Evolutionary conservation across 2,888 invertebrate species (phyloP), one percentile per base, ranked within the genome.

Genomic region (Euplexia lucipara): DNA sequence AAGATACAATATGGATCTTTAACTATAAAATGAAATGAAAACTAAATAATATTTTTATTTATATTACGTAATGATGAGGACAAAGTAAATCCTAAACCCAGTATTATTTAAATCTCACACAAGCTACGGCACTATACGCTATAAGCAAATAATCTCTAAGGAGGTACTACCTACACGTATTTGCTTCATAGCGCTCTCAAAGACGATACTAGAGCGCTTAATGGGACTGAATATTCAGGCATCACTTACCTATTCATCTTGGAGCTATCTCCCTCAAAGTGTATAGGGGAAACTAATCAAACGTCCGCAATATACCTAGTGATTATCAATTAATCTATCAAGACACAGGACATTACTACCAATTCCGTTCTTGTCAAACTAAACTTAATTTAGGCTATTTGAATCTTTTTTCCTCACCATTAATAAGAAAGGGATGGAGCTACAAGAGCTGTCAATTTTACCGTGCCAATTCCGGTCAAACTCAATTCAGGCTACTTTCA

Each of bases 191-290:
- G 14, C 20, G 26, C 20, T 42, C 51, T 66, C 67, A 51, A 56
- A 64, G 65, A 52, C 37, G 30, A 48, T 18, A 10, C 26, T 6
- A 22, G 20, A 49, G 18, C n/a, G n/a, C 30, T 56, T 47, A 73
- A 69, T 56, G 30, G 45, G 2, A 3, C 47, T 66, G 26, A 70
- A 74, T 70, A 74, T 70, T 66, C 35, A 66, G 30, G 32, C 14
- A 9, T 35, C 35, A 22, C 7, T 52, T 26, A 26, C 41, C 22
- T 57, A 66, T 57, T 66, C 32, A 56, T 66, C 45, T 59, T 52
- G 8, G 6, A 74, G 35, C 35, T 42, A 45, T 51, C 39, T 54
- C 42, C 35, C 30, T 63, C 39, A 72, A 64, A 64, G 44, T 26
- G 41, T 10, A 45, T 30, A 32, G 14, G 14, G 9, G 5, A 34